Evolutionary conservation across 1,140 invertebrate species (phyloP), one percentile per base, ranked within the genome.

Genomic region (Adelges cooleyi): DNA sequence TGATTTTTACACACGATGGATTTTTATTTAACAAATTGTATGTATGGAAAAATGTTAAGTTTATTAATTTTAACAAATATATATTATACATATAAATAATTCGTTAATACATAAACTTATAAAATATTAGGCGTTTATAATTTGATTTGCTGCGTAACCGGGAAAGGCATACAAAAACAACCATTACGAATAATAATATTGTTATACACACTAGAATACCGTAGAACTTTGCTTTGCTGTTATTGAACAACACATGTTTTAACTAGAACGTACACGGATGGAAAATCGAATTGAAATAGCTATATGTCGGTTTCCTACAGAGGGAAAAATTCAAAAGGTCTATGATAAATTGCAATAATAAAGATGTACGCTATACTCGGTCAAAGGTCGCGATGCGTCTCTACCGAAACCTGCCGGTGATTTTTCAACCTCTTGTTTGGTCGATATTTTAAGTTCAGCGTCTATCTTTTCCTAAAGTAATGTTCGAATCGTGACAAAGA

Each of bases 391-490:
- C 0, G 84, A 83, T 4, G 79, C 75, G 62, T 81, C 71, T 67
- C 84, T 76, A 46, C 80, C 84, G 29, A 78, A 71, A 23, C 84
- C 84, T 1, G 79, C 83, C 0, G 85, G 84, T 52, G 77, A 72
- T 52, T 78, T 68, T 9, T 75, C 68, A 0, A 84, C 83, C 70
- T 84, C 82, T 27, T 78, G 71, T 51, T 75, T 73, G 0, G 77
- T 78, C 17, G 85, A 51, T 36, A 86, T 66, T 42, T 79, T 78
- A 69, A 87, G 72, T 73, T 84, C 81, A 65, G 83, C 71, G 70
- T 87, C 81, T 9, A 86, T 74, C 73, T 81, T 81, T 9, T 84
- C 84, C 83, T 27, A 44, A n/a, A n/a, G n/a, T n/a, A n/a, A n/a
- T n/a, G n/a, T n/a, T n/a, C n/a, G n/a, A n/a, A n/a, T n/a, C n/a